Base-by-base conservation (phyloP, 2,113 vertebrate genomes). In the Gavialis gangeticus region DNA sequence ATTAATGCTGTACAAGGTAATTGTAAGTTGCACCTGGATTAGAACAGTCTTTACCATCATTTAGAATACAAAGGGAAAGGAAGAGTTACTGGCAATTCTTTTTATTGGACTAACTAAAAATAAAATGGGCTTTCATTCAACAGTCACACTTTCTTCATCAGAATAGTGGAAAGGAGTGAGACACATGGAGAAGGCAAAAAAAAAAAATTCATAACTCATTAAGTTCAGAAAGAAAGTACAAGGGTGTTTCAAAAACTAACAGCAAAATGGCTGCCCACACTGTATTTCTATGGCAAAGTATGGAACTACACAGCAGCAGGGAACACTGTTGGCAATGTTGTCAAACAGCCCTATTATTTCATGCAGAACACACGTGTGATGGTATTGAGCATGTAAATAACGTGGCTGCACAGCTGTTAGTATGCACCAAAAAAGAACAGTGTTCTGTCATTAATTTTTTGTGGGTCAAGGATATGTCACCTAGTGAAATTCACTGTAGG, bases 11-110 rank as follows among this genome's bases (percentile, higher is more conserved):
- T n/a, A 12, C 55, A 84, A 79, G 2, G 62, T 21, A 28, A 27
- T 12, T 1, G 25, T 28, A 56, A 0, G 1, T 21, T 69, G 67
- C 22, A 13, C 57, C 76, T 0, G 1, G 67, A 69, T 83, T 0
- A 2, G 58, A 91, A 71, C 79, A 87, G 66, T 58, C 60, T 28
- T 80, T 54, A 71, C 79, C 75, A n/a, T 4, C 5, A 34, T 77
- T 17, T 93, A 57, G 34, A 85, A 71, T 54, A 46, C 94, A 77
- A 79, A 80, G 62, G 85, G 86, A 93, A 71, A 3, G 79, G 62
- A 91, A 34, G 63, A 93, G 58, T 46, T 71, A 63, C 25, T 69
- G 63, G 22, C 57, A 71, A 25, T 64, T 82, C 69, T 27, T 88
- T 60, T 34, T 34, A 76, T 21, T 82, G 78, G 54, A 83, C 14